Evolutionary conservation across 2,113 vertebrate genomes (phyloP), one percentile per base, ranked within the genome.

Genomic region (Nyctibius bracteatus): DNA sequence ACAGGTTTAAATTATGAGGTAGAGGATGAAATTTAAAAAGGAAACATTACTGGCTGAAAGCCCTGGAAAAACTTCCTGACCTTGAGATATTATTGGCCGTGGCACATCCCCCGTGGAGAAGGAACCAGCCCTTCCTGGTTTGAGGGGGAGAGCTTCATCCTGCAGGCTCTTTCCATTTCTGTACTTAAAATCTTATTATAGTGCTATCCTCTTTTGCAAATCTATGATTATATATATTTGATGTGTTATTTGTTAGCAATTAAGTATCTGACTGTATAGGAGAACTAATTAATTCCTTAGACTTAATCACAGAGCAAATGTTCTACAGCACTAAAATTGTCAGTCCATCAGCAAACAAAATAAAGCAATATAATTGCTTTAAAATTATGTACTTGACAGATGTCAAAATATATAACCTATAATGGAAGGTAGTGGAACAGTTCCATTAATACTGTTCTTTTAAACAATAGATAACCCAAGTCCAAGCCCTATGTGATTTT

Each of bases 31-130:
- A 88, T 84, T 79, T 61, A 52, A 66, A 95, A 95, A 90, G 65
- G 88, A 95, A 93, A 59, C 52, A 44, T 79, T 21, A 65, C 54
- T 82, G 83, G 57, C 65, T 92, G 61, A 84, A 96, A 75, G 61
- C 46, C 68, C 52, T 87, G 73, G 86, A 89, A 95, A 92, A 95
- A 72, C 47, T 81, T 96, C 83, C 91, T 91, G 95, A 92, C 92
- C 96, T 86, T 95, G 86, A 92, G 62, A 41, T 92, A 81, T 87
- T 86, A 63, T 46, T 75, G 88, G 59, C 72, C 0, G 0, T 43
- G 80, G 81, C 46, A 84, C 37, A 74, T 71, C 61, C 55, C 81
- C 57, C 1, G 18, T 12, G 59, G 77, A 88, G 77, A 78, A 67
- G 57, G 63, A 73, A 33, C 19, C 5, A 23, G 33, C 4, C 0